A percentile compares a stretch with the other conserved stretches of the same genome.
Evolutionary conservation across 2,888 invertebrate genomes (phyloP).

Genomic region (Machimus atricapillus): DNA sequence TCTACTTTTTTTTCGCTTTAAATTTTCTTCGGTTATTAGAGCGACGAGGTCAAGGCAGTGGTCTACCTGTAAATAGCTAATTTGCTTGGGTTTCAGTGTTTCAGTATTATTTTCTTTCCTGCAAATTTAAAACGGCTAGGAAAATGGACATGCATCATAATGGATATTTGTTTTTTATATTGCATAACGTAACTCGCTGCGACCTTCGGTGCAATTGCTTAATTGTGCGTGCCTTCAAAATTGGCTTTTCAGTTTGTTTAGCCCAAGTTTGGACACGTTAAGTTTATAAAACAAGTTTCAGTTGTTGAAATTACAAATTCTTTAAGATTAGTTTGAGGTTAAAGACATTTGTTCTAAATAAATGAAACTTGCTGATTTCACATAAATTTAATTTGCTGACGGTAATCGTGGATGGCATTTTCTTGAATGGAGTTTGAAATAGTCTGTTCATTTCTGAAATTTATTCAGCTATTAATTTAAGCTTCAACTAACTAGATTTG

Average conservation of each 20-base stretch:
- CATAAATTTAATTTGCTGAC: too few species aligned
- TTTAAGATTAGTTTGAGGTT: background rate
- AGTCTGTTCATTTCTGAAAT: too few species aligned
- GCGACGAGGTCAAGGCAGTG: background rate
- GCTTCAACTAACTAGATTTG: too few species aligned
- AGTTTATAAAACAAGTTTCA: background rate
- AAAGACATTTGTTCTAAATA: background rate
- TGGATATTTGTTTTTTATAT: background rate
- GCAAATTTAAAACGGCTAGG: background rate
- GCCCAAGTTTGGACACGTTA: background rate
- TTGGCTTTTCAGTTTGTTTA: background rate
- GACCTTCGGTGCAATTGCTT: slow-evolving; percentile 3
- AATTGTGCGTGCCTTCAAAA: background rate
- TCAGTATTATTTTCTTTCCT: background rate
- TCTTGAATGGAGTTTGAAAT: too few species aligned
- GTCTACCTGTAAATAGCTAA: background rate
- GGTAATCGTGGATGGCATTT: too few species aligned
- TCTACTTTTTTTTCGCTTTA: background rate
- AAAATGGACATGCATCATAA: background rate
- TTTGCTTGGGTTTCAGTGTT: background rate
- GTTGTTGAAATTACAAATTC: background rate
- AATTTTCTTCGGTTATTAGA: background rate
- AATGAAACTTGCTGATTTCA: too few species aligned
- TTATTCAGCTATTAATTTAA: too few species aligned
- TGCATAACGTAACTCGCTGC: background rate